Conservation (phyloP, 2,797 vertebrate species). For the Neoniphon sammara region DNA sequence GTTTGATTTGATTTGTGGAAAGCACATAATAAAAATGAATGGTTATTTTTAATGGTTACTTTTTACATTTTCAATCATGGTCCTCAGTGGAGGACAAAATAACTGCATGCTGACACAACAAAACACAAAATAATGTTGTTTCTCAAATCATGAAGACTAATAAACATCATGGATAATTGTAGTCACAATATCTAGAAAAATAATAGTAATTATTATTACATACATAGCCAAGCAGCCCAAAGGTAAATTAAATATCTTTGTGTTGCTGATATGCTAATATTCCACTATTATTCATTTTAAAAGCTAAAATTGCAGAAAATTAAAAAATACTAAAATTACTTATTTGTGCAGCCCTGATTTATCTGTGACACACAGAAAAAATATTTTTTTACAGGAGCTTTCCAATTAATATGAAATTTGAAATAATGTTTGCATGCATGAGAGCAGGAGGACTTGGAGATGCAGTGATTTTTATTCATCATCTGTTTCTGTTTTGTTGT, state of each 20-base stretch:
- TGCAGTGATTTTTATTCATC: not conserved
- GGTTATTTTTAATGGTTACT: too few relatives aligned
- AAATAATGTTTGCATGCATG: not conserved
- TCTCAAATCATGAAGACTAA: not conserved
- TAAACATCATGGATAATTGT: not conserved
- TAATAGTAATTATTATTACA: not conserved
- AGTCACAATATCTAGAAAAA: not conserved
- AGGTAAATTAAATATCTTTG: too few relatives aligned
- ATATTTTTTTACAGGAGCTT: too few relatives aligned
- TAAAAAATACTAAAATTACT: not conserved
- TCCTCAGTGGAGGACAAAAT: not conserved
- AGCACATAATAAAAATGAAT: too few relatives aligned
- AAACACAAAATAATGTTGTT: not conserved
- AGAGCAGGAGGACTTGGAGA: not conserved
- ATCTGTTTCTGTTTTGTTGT: too few relatives aligned
- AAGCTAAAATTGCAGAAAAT: slow-evolving; percentile 10
- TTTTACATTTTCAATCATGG: too few relatives aligned
- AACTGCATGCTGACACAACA: not conserved
- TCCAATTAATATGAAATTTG: too few relatives aligned
- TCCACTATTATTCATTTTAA: not conserved
- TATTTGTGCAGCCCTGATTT: not conserved
- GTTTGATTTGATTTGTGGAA: not conserved
- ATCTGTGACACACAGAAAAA: not conserved
- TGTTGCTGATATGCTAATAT: not conserved
- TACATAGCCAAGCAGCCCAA: not conserved